phyloP scores from a whole-genome alignment of 2,888 invertebrate genomes.

The Polydrusus cervinus region DNA sequence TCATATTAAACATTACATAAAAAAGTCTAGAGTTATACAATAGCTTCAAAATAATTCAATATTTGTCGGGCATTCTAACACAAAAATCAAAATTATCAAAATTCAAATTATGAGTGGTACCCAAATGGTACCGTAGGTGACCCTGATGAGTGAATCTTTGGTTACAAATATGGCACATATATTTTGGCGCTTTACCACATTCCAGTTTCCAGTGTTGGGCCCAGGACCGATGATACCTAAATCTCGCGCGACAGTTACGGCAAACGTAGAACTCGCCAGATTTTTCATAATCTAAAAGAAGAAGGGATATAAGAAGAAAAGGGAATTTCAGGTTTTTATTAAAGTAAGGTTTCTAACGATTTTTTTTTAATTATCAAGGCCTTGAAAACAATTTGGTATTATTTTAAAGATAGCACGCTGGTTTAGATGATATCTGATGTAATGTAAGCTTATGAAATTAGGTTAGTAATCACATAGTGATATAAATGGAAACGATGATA shows the following conservation, averaged over 20 bases:
- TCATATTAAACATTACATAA: too few relatives aligned
- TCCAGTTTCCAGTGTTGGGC: slow-evolving; percentile 53
- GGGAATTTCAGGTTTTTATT: too few relatives aligned
- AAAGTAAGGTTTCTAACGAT: too few relatives aligned
- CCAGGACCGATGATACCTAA: slow-evolving; percentile 44
- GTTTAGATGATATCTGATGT: too few relatives aligned
- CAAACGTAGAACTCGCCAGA: slow-evolving; percentile 43
- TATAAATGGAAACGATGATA: too few relatives aligned
- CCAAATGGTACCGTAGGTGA: slow-evolving; percentile 46
- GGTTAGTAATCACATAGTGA: too few relatives aligned
- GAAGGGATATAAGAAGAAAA: neutral
- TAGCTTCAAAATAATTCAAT: neutral
- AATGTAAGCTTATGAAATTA: too few relatives aligned
- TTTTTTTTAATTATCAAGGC: too few relatives aligned
- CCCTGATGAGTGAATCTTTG: slow-evolving; percentile 47
- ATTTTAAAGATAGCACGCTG: too few relatives aligned
- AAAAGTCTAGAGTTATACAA: too few relatives aligned
- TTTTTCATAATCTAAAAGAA: slow-evolving; percentile 36
- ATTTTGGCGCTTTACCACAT: slow-evolving; percentile 61
- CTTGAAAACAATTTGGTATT: too few relatives aligned
- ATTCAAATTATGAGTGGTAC: slow-evolving; percentile 50
- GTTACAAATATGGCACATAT: slow-evolving; percentile 58
- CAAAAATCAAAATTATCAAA: slow-evolving; percentile 48
- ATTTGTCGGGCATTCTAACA: slow-evolving; percentile 6
- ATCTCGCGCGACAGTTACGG: slow-evolving; percentile 38